These are phyloP conservation scores for Ferdinandea cuprea DNA, from an alignment of 2,888 invertebrate genomes.

Conservation along the genomic window DNA sequence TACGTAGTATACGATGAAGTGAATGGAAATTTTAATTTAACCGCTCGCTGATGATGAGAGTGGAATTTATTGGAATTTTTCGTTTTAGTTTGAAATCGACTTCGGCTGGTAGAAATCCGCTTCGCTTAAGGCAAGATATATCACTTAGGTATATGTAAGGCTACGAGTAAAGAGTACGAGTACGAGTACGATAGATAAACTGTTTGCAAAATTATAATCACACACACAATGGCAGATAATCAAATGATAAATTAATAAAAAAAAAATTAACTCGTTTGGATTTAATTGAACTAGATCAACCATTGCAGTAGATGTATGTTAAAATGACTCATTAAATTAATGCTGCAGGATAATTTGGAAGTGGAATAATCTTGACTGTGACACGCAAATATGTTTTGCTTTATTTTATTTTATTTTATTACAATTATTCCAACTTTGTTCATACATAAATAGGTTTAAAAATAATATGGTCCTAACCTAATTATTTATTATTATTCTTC, in stretches of 20 bases:
- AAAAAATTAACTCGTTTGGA: constrained; percentile 2
- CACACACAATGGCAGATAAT: constrained; percentile 10
- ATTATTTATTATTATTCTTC: too few species aligned
- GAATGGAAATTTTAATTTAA: constrained; percentile 68
- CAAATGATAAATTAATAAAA: constrained; percentile 13
- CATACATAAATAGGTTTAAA: too few species aligned
- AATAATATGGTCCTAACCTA: too few species aligned
- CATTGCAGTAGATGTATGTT: neutral
- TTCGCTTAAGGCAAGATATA: constrained; percentile 32
- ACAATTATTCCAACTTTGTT: neutral
- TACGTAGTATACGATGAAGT: constrained; percentile 34
- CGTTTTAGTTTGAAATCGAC: constrained; percentile 36
- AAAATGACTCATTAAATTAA: neutral
- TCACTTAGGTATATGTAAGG: too few species aligned
- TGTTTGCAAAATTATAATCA: constrained; percentile 26
- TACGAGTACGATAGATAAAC: constrained; percentile 11
- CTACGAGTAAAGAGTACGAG: too few species aligned
- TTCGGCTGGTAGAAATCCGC: constrained; percentile 23
- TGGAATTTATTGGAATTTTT: constrained; percentile 67
- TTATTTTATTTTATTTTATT: too few species aligned
- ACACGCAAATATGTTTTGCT: too few species aligned
- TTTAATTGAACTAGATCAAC: constrained; percentile 19
- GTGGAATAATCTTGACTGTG: too few species aligned
- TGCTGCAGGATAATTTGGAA: too few species aligned
- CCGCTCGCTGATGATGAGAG: constrained; percentile 58